Conservation (phyloP, 2,888 invertebrate species). For the Dichetophora obliterata region DNA sequence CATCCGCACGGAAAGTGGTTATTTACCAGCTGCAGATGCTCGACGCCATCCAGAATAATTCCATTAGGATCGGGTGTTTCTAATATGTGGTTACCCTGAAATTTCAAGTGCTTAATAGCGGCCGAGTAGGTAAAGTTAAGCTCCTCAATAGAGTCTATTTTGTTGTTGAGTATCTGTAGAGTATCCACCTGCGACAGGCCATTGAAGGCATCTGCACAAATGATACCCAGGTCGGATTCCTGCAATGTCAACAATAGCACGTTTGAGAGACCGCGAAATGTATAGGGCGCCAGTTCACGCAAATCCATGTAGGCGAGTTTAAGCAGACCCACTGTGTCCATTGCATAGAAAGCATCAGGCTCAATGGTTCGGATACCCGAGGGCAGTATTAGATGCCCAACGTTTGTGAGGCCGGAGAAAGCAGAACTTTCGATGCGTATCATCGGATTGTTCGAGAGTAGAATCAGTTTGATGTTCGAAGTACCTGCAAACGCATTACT, state of each 20-base stretch:
- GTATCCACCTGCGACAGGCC: constrained; percentile 80
- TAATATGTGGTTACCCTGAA: constrained; percentile 87
- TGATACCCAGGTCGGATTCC: constrained; percentile 84
- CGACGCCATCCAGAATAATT: constrained; percentile 80
- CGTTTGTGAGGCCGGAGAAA: constrained; percentile 86
- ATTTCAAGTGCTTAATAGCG: constrained; percentile 78
- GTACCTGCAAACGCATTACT: constrained; percentile 90
- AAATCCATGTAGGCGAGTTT: constrained; percentile 89
- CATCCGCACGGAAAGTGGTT: constrained; percentile 93
- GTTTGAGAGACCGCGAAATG: constrained; percentile 83
- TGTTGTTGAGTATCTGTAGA: constrained; percentile 85
- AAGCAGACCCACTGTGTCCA: constrained; percentile 85
- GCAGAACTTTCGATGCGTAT: constrained; percentile 85
- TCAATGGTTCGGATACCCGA: constrained; percentile 83
- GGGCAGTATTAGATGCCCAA: constrained; percentile 86
- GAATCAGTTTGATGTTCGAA: constrained; percentile 83
- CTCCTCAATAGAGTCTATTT: constrained; percentile 85
- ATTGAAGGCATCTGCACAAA: constrained; percentile 81
- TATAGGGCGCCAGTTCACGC: constrained; percentile 77
- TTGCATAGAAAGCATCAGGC: constrained; percentile 83
- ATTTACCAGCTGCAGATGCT: constrained; percentile 78
- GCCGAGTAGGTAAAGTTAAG: constrained; percentile 80
- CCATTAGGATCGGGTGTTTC: constrained; percentile 80
- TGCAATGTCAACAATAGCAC: constrained; percentile 83
- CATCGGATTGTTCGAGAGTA: constrained; percentile 87